Evolutionary conservation across 1,140 invertebrate genomes (phyloP).

Genomic region (Halesus radiatus): DNA sequence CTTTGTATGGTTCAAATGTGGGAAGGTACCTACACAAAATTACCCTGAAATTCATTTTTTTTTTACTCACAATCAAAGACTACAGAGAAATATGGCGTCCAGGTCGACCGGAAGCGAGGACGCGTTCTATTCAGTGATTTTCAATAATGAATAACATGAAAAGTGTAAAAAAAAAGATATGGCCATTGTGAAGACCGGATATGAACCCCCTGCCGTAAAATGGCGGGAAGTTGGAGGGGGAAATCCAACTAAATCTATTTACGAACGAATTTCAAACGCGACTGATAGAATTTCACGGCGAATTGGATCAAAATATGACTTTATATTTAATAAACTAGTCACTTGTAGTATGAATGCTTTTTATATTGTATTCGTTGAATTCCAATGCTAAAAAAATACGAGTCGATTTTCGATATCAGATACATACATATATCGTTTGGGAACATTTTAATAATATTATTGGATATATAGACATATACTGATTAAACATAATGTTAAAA

Average conservation of each 20-base stretch:
- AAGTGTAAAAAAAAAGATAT: constrained; percentile 55
- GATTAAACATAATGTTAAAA: too few species aligned
- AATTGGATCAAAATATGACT: constrained; percentile 19
- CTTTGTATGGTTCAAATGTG: too few species aligned
- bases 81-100: constrained; percentile 35
- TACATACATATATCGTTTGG: too few species aligned
- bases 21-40: neutral
- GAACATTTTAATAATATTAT: too few species aligned
- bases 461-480: too few species aligned
- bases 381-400: too few species aligned
- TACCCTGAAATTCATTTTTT: constrained; percentile 15
- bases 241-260: constrained; percentile 34
- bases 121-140: constrained; percentile 60
- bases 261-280: constrained; percentile 9
- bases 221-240: constrained; percentile 21
- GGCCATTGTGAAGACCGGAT: constrained; percentile 51
- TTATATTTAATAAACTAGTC: constrained; percentile 11
- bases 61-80: constrained; percentile 5
- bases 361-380: too few species aligned
- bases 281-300: constrained; percentile 9
- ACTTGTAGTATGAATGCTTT: neutral
- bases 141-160: constrained; percentile 57
- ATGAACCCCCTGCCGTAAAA: constrained; percentile 37
- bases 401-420: too few species aligned
- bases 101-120: constrained; percentile 54